Evolutionary conservation across 2,888 invertebrate species (phyloP).

Genomic region (Electrophaes corylata): DNA sequence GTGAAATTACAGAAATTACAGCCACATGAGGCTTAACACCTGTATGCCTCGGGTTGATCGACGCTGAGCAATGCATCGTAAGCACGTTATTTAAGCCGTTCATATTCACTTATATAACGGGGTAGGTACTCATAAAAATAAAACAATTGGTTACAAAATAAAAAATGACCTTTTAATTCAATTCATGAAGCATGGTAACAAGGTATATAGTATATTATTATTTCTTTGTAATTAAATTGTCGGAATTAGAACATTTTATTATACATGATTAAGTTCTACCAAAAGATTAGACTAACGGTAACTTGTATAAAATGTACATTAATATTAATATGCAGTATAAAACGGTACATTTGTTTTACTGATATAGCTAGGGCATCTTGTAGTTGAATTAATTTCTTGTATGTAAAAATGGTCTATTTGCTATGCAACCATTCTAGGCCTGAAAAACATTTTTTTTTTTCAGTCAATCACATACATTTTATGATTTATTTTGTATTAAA

Average conservation of each 20-base stretch:
- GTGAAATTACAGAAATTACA: too few species aligned
- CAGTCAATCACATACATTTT: conserved; percentile 55
- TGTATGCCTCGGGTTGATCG: too few species aligned
- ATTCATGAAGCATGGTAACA: conserved; percentile 83
- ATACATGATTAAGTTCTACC: conserved; percentile 75
- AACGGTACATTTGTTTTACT: conserved; percentile 72
- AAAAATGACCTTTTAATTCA: conserved; percentile 83
- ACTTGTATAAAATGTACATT: conserved; percentile 83
- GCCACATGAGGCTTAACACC: too few species aligned
- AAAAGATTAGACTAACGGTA: conserved; percentile 81
- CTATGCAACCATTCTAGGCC: conserved; percentile 69
- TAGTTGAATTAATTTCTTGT: conserved; percentile 69
- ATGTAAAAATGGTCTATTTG: conserved; percentile 63
- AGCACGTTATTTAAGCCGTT: too few species aligned
- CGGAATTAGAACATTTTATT: conserved; percentile 78
- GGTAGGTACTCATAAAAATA: conserved; percentile 49
- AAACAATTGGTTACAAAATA: conserved; percentile 76
- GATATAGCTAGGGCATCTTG: conserved; percentile 64
- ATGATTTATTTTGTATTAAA: conserved; percentile 38
- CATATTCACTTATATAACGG: too few species aligned
- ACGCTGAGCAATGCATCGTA: too few species aligned
- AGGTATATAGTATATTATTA: conserved; percentile 79
- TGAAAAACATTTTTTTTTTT: conserved; percentile 63
- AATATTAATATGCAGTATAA: conserved; percentile 71
- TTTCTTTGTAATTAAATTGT: conserved; percentile 66